Evolutionary conservation across 2,113 vertebrate species (phyloP).

Genomic region (Piaya cayana): DNA sequence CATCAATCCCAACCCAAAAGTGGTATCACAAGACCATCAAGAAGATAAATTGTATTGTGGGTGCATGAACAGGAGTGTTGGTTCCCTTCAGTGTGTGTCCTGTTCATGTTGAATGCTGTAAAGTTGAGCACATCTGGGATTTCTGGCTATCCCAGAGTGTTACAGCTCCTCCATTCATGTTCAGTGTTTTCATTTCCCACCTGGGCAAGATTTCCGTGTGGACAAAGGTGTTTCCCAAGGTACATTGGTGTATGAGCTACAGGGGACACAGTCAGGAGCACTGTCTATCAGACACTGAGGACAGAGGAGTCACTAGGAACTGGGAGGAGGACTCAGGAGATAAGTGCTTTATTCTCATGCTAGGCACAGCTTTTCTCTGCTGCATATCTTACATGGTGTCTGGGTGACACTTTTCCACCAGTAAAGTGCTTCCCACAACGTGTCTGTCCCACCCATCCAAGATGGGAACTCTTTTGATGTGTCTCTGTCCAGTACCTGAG

Average conservation of each 20-base stretch:
- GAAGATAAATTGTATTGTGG: neutral
- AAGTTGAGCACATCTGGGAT: neutral
- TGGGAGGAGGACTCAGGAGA: neutral
- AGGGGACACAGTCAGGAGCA: neutral
- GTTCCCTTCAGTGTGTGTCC: neutral
- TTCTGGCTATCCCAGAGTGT: neutral
- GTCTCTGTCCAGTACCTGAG: neutral
- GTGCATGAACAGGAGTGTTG: neutral
- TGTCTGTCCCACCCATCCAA: neutral
- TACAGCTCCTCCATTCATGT: neutral
- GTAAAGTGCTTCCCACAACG: neutral
- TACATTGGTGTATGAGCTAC: fast-evolving
- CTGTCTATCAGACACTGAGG: neutral
- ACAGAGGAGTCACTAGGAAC: neutral
- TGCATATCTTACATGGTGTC: neutral
- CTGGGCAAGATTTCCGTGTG: neutral
- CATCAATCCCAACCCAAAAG: neutral
- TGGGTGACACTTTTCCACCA: too few relatives aligned
- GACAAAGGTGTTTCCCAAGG: neutral
- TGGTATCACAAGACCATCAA: neutral
- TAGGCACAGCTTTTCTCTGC: neutral
- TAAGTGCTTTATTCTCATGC: neutral
- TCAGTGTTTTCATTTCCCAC: neutral
- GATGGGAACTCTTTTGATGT: neutral
- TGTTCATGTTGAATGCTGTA: fast-evolving